phyloP scores from a whole-genome alignment of 2,888 invertebrate species.

The Ceriagrion tenellum region DNA sequence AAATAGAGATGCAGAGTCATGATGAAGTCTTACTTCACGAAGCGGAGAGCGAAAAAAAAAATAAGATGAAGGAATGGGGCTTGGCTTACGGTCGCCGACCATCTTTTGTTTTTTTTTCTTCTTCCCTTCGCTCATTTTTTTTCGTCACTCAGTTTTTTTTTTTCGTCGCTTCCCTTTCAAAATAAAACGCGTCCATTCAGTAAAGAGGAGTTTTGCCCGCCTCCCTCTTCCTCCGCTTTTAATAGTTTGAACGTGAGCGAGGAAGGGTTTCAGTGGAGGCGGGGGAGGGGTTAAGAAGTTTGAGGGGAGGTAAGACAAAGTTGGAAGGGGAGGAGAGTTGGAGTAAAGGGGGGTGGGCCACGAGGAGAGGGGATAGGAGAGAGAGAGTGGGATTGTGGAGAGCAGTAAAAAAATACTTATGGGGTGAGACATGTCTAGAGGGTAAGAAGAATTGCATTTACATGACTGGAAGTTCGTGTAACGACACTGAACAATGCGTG shows the following conservation, averaged over 20 bases:
- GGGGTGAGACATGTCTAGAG: too few relatives aligned
- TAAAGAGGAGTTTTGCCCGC: neutral
- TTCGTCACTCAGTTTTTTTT: neutral
- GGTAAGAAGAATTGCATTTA: too few relatives aligned
- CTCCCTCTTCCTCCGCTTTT: neutral
- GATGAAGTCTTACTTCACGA: slow-evolving; percentile 27
- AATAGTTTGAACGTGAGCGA: neutral
- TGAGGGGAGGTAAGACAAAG: neutral
- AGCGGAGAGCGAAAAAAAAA: neutral
- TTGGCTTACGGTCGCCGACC: neutral
- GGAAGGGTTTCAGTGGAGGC: neutral
- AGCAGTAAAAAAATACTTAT: too few relatives aligned
- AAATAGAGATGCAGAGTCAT: neutral
- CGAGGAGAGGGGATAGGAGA: neutral
- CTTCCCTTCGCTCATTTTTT: neutral
- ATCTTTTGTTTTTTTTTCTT: neutral
- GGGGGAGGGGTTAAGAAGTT: too few relatives aligned
- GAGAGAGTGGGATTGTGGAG: too few relatives aligned
- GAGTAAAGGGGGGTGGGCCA: neutral
- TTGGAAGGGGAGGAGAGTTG: neutral
- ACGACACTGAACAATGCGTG: too few relatives aligned
- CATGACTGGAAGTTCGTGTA: too few relatives aligned
- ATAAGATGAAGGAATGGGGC: neutral
- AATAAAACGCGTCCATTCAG: slow-evolving; percentile 36
- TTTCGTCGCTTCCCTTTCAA: neutral